phyloP scores from a whole-genome alignment of 2,113 vertebrate genomes.

The Mormyrus lacerda region DNA sequence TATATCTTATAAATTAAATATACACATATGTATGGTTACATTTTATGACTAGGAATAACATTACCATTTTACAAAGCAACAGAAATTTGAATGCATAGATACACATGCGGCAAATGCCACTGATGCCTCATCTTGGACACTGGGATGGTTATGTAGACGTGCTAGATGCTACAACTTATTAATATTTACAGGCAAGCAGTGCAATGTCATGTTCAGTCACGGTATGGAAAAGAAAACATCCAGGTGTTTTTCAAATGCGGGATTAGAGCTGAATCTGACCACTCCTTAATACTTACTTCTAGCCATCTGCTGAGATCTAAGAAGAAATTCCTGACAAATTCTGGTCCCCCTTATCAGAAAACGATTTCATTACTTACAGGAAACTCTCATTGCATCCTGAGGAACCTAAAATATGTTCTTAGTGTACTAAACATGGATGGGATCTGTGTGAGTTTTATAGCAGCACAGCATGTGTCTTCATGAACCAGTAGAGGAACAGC shows the following conservation, averaged over 20 bases:
- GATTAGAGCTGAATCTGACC: background rate
- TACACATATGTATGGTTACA: background rate
- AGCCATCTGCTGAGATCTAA: slow-evolving; percentile 14
- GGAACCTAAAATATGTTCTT: background rate
- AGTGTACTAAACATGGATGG: background rate
- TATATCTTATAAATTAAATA: background rate
- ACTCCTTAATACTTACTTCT: background rate
- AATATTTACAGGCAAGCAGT: background rate
- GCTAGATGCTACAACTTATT: background rate
- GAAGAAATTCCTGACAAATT: slow-evolving; percentile 13
- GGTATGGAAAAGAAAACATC: background rate
- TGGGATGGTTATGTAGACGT: background rate
- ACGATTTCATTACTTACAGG: background rate
- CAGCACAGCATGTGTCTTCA: background rate
- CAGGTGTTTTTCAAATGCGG: background rate
- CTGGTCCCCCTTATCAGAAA: slow-evolving; percentile 18
- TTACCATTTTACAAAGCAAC: background rate
- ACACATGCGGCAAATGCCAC: background rate
- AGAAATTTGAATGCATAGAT: background rate
- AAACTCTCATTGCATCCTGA: background rate
- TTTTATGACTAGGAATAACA: background rate
- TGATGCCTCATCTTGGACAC: background rate
- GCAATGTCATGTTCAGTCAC: background rate
- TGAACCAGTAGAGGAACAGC: background rate
- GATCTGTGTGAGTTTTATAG: no score